Evolutionary conservation across 2,113 vertebrate genomes (phyloP).

Genomic region (Orientallactaga bullata): DNA sequence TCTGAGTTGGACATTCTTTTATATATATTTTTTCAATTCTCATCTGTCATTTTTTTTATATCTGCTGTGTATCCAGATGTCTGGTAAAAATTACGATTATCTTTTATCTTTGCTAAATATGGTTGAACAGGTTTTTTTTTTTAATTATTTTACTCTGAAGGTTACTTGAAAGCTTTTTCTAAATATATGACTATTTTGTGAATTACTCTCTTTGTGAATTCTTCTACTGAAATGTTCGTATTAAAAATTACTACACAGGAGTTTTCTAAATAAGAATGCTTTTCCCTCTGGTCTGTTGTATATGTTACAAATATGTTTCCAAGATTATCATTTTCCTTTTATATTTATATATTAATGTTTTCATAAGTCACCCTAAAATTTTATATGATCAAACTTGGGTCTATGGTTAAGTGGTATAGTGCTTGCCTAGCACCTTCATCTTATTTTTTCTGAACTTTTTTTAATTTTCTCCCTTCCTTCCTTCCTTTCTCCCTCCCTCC

Average conservation of each 20-base stretch:
- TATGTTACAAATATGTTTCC: background rate
- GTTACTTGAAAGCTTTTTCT: background rate
- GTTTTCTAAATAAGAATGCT: background rate
- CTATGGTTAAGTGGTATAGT: background rate
- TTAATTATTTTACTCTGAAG: background rate
- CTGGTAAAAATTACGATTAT: conserved; percentile 32
- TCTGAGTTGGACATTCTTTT: conserved; percentile 18
- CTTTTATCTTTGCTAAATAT: conserved; percentile 14
- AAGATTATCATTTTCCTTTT: conserved; percentile 21
- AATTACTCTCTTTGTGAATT: background rate
- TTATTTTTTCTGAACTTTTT: no score
- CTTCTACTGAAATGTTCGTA: background rate
- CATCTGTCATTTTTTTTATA: conserved; percentile 3
- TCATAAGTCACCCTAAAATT: background rate
- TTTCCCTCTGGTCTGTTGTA: background rate
- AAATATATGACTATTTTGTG: conserved; percentile 17
- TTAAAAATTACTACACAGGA: background rate
- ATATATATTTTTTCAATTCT: background rate
- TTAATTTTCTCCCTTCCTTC: no score
- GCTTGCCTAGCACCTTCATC: background rate
- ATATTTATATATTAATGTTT: background rate
- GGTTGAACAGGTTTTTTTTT: conserved; percentile 16
- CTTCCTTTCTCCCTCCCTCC: no score
- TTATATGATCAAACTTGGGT: background rate
- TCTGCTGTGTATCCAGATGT: conserved; percentile 11